Evolutionary conservation across 1,140 invertebrate genomes (phyloP), one percentile per base, ranked within the genome.

Genomic region (Gonioctena quinquepunctata): DNA sequence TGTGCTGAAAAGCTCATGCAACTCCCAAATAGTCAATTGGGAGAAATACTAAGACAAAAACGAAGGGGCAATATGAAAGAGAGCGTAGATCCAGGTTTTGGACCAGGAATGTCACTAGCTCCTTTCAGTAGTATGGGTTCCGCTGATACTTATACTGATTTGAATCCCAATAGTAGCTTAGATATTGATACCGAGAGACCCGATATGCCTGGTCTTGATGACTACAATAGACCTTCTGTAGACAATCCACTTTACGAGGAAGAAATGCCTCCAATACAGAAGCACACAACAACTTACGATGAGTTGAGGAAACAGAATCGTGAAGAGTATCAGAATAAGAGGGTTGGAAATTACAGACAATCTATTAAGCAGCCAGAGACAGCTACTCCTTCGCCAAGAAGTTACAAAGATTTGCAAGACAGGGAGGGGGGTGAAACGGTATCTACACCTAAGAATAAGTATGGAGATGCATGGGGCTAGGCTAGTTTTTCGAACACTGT

Each of bases 1-100:
- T 93, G 91, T 80, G 88, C 89, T 3, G 91, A 93, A 69, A 93
- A 92, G 81, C 82, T 94, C 1, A 91, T 94, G 89, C 85, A 87
- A 7, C 79, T 93, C 22, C 91, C 91, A 4, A 85, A 89, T 71
- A 88, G 87, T 81, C 82, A 80, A 67, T 80, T 91, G 11, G 90
- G 86, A 5, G 87, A 89, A 72, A 81, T 87, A 56, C 79, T 90
- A 11, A 81, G 88, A n/a, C 86, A 88, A 66, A 83, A 83, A 69
- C 83, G 82, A 25, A 80, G 84, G 68, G 85, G 85, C 18, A 69
- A 70, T 27, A 72, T 79, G 52, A 71, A 79, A 57, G 81, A 84
- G 71, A 80, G 77, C 68, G 66, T 80, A 1, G 85, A 86, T 61
- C 67, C 79, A 7, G 76, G 76, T 27, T 76, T 79, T 73, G 79